These are phyloP conservation scores for Metopia argyrocephala DNA, from an alignment of 2,888 invertebrate genomes.

Conservation along the genomic window DNA sequence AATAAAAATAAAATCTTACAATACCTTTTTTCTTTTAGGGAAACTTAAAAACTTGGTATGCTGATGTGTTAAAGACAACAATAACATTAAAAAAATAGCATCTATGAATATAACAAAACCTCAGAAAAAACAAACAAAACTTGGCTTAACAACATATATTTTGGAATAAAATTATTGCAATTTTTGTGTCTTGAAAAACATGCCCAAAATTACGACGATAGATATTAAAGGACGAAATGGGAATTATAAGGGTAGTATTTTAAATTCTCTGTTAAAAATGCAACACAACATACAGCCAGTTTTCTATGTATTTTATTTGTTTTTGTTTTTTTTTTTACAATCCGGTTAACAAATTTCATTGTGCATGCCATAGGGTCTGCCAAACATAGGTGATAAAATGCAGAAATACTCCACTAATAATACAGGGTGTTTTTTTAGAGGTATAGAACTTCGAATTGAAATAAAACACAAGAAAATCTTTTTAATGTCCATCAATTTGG, in stretches of 20 bases:
- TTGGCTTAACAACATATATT: conserved; percentile 56
- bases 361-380: neutral
- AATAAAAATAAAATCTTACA: neutral
- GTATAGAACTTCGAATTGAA: too few relatives aligned
- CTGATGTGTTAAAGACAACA: conserved; percentile 14
- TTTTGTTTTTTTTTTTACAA: too few relatives aligned
- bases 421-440: too few relatives aligned
- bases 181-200: conserved; percentile 60
- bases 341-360: too few relatives aligned
- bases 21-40: too few relatives aligned
- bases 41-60: conserved; percentile 48
- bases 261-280: conserved; percentile 32
- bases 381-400: neutral
- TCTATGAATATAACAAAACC: conserved; percentile 33
- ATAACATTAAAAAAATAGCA: conserved; percentile 20
- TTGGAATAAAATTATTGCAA: conserved; percentile 63
- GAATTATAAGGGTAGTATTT: conserved; percentile 38
- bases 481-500: too few relatives aligned
- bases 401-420: too few relatives aligned
- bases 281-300: conserved; percentile 2
- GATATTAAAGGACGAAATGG: neutral
- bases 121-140: too few relatives aligned
- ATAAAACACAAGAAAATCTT: too few relatives aligned
- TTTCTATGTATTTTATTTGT: neutral
- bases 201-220: conserved; percentile 38